Evolutionary conservation across 2,888 invertebrate genomes (phyloP).

Genomic region (Tipula confusa): DNA sequence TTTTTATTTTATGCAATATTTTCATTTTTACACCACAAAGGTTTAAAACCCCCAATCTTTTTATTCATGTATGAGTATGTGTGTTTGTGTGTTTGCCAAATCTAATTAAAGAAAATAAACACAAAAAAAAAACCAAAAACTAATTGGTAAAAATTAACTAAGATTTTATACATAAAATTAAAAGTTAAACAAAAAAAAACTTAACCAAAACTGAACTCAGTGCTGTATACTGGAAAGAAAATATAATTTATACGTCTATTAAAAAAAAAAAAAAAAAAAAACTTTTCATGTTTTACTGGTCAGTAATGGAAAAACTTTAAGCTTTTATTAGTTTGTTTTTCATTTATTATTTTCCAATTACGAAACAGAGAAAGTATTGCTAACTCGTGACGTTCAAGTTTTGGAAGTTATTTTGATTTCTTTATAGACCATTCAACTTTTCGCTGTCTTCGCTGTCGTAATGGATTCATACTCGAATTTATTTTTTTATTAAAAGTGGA

Average conservation of each 20-base stretch:
- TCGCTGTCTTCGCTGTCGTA: too few relatives aligned
- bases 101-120: not conserved
- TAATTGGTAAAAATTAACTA: slow-evolving; percentile 5
- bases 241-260: slow-evolving; percentile 6
- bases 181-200: not conserved
- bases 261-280: not conserved
- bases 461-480: too few relatives aligned
- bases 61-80: not conserved
- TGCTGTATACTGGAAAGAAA: not conserved
- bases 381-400: too few relatives aligned
- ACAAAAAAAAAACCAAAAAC: not conserved
- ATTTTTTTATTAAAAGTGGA: too few relatives aligned
- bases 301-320: slow-evolving; percentile 20
- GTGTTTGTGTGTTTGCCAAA: not conserved
- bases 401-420: too few relatives aligned
- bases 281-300: slow-evolving; percentile 3
- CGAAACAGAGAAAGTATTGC: not conserved
- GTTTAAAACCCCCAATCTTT: not conserved
- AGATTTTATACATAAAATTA: slow-evolving; percentile 25
- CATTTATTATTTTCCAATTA: not conserved
- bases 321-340: slow-evolving; percentile 5
- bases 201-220: not conserved
- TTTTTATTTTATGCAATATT: not conserved
- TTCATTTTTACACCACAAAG: not conserved
- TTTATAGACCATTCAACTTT: too few relatives aligned